Evolutionary conservation across 2,888 invertebrate genomes (phyloP).

Genomic region (Altica lythri): DNA sequence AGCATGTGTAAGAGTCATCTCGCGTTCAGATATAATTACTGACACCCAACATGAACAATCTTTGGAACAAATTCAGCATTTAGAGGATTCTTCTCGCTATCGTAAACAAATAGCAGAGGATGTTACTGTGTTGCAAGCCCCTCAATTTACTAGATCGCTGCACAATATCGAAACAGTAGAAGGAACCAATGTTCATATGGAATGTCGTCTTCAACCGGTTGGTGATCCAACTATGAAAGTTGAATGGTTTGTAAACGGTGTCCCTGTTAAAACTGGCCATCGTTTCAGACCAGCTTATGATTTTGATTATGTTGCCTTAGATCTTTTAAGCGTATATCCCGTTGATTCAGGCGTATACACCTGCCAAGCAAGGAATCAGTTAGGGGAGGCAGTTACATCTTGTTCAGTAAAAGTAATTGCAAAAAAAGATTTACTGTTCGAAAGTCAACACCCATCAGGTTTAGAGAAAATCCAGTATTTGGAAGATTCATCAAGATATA

Average conservation of each 20-base stretch:
- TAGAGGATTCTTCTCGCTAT: slow-evolving; percentile 79
- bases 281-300: slow-evolving; percentile 95
- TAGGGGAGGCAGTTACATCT: slow-evolving; percentile 93
- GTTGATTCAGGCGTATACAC: slow-evolving; percentile 96
- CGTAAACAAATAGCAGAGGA: slow-evolving; percentile 77
- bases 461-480: slow-evolving; percentile 90
- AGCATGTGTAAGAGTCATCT: slow-evolving; percentile 85
- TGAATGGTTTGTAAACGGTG: slow-evolving; percentile 96
- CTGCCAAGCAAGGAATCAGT: slow-evolving; percentile 90
- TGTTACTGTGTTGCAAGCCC: slow-evolving; percentile 81
- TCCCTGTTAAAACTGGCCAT: slow-evolving; percentile 88
- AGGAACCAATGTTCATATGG: slow-evolving; percentile 89
- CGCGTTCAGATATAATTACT: slow-evolving; percentile 79
- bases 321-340: slow-evolving; percentile 95
- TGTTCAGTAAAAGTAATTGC: slow-evolving; percentile 88
- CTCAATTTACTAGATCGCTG: slow-evolving; percentile 83
- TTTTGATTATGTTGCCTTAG: slow-evolving; percentile 96
- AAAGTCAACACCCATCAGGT: slow-evolving; percentile 89
- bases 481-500: slow-evolving; percentile 85
- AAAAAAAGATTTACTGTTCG: slow-evolving; percentile 84
- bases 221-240: slow-evolving; percentile 91
- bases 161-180: slow-evolving; percentile 91
- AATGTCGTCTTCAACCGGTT: slow-evolving; percentile 88
- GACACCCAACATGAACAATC: slow-evolving; percentile 93
- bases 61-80: slow-evolving; percentile 86